A percentile compares a stretch with the other conserved stretches of the same genome.
phyloP scores from a whole-genome alignment of 2,113 vertebrate species.

The Chionodraco myersi region DNA sequence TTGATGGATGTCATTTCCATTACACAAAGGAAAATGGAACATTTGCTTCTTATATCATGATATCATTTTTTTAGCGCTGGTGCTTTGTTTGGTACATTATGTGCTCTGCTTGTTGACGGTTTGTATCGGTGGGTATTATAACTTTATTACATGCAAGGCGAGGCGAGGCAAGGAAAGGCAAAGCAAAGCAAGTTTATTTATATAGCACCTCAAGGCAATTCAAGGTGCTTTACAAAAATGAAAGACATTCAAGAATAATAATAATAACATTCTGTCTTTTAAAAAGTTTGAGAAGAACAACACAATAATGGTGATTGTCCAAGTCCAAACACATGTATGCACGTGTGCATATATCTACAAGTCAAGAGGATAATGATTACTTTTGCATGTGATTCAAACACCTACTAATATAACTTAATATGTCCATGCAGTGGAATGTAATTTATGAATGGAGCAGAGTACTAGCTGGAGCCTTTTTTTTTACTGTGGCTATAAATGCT shows the following conservation, averaged over 20 bases:
- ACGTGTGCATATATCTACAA: not conserved
- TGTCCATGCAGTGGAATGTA: conserved; percentile 31
- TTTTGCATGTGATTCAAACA: conserved; percentile 33
- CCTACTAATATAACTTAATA: conserved; percentile 32
- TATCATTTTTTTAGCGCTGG: too few species aligned
- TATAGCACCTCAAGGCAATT: too few species aligned
- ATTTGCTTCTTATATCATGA: too few species aligned
- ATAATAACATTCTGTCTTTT: too few species aligned
- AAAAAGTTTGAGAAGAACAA: not conserved
- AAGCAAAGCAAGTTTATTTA: too few species aligned
- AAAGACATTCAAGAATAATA: too few species aligned
- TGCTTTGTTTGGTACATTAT: too few species aligned
- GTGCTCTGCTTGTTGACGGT: too few species aligned
- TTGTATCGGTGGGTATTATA: not conserved
- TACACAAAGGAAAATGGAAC: too few species aligned
- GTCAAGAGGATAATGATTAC: not conserved
- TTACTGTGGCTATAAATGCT: conserved; percentile 54
- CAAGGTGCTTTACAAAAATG: too few species aligned
- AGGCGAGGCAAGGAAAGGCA: not conserved
- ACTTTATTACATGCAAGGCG: too few species aligned
- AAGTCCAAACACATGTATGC: not conserved
- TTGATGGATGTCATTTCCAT: not conserved
- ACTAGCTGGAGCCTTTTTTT: conserved; percentile 26
- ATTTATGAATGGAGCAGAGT: conserved; percentile 52
- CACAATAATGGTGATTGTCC: not conserved